Base-by-base conservation (phyloP, 30 jellyfish, hydroid and myxozoan species). In the Hydra vulgaris region DNA sequence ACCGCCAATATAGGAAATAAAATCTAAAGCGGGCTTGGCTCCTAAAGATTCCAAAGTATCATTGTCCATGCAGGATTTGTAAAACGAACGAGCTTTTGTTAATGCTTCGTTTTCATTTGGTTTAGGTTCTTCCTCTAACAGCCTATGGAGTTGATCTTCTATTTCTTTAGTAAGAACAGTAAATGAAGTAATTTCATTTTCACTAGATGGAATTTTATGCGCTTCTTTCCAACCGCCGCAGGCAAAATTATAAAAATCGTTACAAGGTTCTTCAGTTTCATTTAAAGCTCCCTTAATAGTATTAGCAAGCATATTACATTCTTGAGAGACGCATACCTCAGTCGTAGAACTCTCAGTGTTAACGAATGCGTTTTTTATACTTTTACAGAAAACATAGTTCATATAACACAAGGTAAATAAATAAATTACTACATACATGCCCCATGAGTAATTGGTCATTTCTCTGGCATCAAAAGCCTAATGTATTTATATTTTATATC, bases 171-270 rank as follows among this genome's bases (percentile, higher is more conserved):
- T 91, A 3, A 91, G 84, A 78, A 86, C 85, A 0, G 97, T 91
- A 66, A 91, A 91, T 23, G 97, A 88, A 19, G 97, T 91, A 73
- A 91, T 91, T 72, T 91, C 97, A 79, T 91, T 91, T 74, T 91
- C 97, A 79, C 97, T 86, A 23, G 77, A 84, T 4, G 97, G 97
- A 19, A 91, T 91, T 0, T 73, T 74, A 25, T 91, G 86, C n/a
- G 84, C n/a, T 73, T 81, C 82, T 79, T 86, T 83, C 98, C 98
- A 91, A 5, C 96, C 96, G 56, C 98, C 98, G 74, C 98, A 91
- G 12, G 98, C 83, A 74, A 91, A 91, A 40, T 82, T 76, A 73
- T 91, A 91, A 66, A 91, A 91, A 83, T 91, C 98, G 5, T 91
- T 89, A 72, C 98, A 91, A 18, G 98, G 98, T 71, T 86, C 86